A percentile compares a stretch with the other conserved stretches of the same genome.
Evolutionary conservation across 2,888 invertebrate species (phyloP).

Genomic region (Teleiodes luculella): DNA sequence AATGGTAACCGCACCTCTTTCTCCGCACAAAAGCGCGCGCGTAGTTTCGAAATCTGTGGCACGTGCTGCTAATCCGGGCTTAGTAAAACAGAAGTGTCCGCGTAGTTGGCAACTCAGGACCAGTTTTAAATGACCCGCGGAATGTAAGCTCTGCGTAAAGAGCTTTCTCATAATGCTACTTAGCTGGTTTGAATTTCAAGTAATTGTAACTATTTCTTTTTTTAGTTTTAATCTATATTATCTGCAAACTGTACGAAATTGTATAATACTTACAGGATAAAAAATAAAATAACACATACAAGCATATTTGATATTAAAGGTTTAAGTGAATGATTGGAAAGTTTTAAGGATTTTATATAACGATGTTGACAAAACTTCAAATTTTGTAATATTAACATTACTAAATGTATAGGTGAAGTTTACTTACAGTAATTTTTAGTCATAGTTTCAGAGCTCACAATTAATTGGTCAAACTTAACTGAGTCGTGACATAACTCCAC

Average conservation of each 20-base stretch:
- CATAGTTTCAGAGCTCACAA: not conserved
- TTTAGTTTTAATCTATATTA: no score
- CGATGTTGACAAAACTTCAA: no score
- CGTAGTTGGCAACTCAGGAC: conserved; percentile 17
- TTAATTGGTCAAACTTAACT: conserved; percentile 15
- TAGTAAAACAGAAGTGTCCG: conserved; percentile 67
- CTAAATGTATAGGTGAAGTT: no score
- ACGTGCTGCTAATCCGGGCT: conserved; percentile 43
- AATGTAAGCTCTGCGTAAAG: not conserved
- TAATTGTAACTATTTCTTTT: not conserved
- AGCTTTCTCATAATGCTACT: not conserved
- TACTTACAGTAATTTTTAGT: not conserved
- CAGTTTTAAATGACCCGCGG: not conserved
- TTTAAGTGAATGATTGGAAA: no score
- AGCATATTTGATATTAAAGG: no score
- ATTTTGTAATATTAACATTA: no score
- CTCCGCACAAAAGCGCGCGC: conserved; percentile 8
- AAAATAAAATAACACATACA: no score
- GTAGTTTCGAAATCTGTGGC: conserved; percentile 41
- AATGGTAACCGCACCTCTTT: conserved; percentile 11
- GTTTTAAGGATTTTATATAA: no score
- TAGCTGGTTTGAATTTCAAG: not conserved
- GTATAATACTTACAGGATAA: no score
- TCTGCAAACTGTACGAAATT: no score
- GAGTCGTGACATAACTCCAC: conserved; percentile 68